A percentile compares a stretch with the other conserved stretches of the same genome.
phyloP scores from a whole-genome alignment of 64 coral and sea anemone species.

The Stichodactyla helianthus region DNA sequence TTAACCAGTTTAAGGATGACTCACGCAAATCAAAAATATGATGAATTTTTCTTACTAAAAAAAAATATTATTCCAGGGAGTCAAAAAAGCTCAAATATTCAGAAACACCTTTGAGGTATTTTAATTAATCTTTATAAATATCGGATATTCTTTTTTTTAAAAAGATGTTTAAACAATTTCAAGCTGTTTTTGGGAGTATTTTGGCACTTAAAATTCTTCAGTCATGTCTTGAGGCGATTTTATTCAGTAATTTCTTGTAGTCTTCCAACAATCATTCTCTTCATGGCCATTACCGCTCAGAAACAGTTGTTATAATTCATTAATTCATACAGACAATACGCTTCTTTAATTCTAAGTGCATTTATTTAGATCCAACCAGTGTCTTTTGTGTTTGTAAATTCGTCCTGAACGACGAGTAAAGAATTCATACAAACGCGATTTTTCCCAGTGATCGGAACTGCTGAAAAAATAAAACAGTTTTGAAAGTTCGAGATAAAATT shows the following conservation, averaged over 20 bases:
- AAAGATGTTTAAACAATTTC: neutral
- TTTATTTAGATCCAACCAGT: neutral
- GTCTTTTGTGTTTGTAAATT: neutral
- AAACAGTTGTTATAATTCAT: neutral
- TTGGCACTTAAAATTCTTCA: neutral
- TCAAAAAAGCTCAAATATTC: constrained; percentile 12
- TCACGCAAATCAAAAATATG: neutral
- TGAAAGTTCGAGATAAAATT: neutral
- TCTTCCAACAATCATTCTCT: neutral
- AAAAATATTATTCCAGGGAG: neutral
- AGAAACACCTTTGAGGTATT: neutral
- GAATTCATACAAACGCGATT: neutral
- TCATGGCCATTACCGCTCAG: neutral
- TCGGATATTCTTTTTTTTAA: neutral
- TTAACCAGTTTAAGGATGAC: neutral
- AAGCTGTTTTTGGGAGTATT: neutral
- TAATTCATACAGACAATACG: neutral
- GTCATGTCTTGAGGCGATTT: neutral
- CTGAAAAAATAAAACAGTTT: neutral
- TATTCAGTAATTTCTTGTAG: constrained; percentile 4
- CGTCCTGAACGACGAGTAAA: neutral
- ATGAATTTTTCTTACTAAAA: neutral
- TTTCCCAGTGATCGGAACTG: neutral
- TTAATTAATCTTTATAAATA: neutral
- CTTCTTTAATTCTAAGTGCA: neutral